Conservation (phyloP, 1,140 invertebrate genomes). For the Tetraneura akinire region DNA sequence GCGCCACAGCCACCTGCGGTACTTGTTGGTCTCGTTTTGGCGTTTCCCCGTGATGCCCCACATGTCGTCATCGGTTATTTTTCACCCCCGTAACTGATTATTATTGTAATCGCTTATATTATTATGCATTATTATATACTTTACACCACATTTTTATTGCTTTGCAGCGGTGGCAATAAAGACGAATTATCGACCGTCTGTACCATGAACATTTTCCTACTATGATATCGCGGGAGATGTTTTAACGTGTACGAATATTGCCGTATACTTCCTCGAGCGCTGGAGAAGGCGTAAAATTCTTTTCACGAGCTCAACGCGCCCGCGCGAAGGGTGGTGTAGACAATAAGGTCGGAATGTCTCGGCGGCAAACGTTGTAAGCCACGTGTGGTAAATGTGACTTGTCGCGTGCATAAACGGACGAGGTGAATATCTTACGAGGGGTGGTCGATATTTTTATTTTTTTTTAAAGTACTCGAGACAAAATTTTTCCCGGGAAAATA, state of each 20-base stretch:
- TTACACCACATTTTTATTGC: neutral
- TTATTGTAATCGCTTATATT: too few species aligned
- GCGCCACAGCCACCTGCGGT: too few species aligned
- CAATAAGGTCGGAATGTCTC: slow-evolving; percentile 24
- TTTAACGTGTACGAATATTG: neutral
- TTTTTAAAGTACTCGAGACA: too few species aligned
- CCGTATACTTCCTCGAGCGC: too few species aligned
- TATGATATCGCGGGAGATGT: neutral
- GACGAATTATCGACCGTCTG: neutral
- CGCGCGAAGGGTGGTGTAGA: slow-evolving; percentile 30
- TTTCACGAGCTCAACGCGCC: neutral
- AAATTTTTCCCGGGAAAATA: too few species aligned
- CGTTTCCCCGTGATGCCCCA: neutral
- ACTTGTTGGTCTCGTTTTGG: neutral
- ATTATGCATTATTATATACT: too few species aligned
- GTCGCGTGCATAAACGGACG: slow-evolving; percentile 13
- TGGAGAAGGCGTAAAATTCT: too few species aligned
- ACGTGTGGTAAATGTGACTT: slow-evolving; percentile 50
- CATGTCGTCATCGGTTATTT: too few species aligned
- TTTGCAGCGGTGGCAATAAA: neutral
- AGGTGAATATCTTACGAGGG: neutral
- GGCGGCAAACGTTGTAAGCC: slow-evolving; percentile 38
- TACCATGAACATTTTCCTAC: neutral
- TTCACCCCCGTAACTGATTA: neutral
- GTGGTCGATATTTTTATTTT: too few species aligned